Evolutionary conservation across 1,140 invertebrate species (phyloP).

Genomic region (Calephelis nemesis): DNA sequence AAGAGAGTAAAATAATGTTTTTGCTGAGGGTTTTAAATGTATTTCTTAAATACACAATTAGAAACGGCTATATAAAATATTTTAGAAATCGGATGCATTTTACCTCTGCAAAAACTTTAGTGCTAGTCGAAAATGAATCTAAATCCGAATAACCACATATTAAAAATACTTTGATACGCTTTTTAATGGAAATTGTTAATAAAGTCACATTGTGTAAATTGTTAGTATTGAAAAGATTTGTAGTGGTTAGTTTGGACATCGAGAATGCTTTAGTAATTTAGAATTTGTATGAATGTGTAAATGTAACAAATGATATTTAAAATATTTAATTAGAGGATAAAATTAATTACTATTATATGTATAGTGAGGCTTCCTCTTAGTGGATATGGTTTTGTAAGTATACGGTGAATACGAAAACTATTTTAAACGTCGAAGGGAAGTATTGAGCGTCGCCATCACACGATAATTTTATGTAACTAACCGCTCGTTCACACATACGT

Average conservation of each 20-base stretch:
- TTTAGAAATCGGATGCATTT: constrained; percentile 7
- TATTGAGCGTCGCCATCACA: constrained; percentile 10
- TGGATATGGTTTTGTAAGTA: constrained; percentile 72
- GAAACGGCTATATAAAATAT: neutral
- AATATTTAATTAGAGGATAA: constrained; percentile 57
- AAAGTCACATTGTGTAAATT: constrained; percentile 29
- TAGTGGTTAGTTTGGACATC: constrained; percentile 52
- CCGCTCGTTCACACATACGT: neutral
- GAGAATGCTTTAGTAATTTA: constrained; percentile 67
- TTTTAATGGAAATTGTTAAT: constrained; percentile 38
- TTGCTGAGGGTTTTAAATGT: constrained; percentile 25
- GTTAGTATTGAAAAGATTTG: constrained; percentile 33
- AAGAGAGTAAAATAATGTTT: constrained; percentile 24
- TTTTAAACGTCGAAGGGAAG: constrained; percentile 37
- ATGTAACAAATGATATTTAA: constrained; percentile 71
- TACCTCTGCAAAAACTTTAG: constrained; percentile 26
- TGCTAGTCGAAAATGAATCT: constrained; percentile 71
- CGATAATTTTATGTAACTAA: constrained; percentile 1
- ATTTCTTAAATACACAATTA: constrained; percentile 3
- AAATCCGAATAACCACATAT: constrained; percentile 39
- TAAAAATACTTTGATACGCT: constrained; percentile 34
- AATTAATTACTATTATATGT: constrained; percentile 60
- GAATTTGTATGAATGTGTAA: constrained; percentile 72
- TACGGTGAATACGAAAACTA: constrained; percentile 70
- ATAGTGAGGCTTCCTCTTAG: constrained; percentile 76